Evolutionary conservation across 2,113 vertebrate genomes (phyloP).

Genomic region (Scomber colias): DNA sequence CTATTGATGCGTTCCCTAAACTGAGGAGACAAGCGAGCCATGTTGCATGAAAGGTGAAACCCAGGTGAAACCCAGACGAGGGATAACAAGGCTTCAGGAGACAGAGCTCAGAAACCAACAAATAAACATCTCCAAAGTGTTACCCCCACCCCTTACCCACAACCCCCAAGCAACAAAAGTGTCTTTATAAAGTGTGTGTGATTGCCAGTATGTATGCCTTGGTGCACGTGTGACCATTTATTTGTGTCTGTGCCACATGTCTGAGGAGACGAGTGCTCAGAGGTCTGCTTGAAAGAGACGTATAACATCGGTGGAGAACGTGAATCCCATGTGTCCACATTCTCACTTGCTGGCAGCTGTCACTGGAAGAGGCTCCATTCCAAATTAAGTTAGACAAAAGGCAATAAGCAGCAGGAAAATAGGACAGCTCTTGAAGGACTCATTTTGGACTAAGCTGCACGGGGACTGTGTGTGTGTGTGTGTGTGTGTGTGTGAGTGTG

Average conservation of each 20-base stretch:
- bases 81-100: conserved; percentile 44
- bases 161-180: not conserved
- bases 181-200: conserved; percentile 1
- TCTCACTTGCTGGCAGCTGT: conserved; percentile 69
- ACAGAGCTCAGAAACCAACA: conserved; percentile 4
- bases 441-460: conserved; percentile 58
- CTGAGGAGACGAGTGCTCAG: not conserved
- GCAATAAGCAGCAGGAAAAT: conserved; percentile 63
- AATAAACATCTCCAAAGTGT: conserved; percentile 26
- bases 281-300: conserved; percentile 6
- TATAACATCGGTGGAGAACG: conserved; percentile 26
- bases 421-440: conserved; percentile 70
- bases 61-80: conserved; percentile 63
- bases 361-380: conserved; percentile 62
- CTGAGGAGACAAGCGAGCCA: conserved; percentile 51
- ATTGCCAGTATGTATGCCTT: not conserved
- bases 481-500: conserved; percentile 18
- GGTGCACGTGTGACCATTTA: not conserved
- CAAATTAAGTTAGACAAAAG: conserved; percentile 73
- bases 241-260: not conserved
- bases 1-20: conserved; percentile 54
- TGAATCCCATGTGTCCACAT: conserved; percentile 29
- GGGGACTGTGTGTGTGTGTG: conserved; percentile 35
- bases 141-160: not conserved
- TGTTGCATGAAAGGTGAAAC: conserved; percentile 12